Conservation (phyloP, 2,797 vertebrate species). For the Pyrocephalus nanus region DNA sequence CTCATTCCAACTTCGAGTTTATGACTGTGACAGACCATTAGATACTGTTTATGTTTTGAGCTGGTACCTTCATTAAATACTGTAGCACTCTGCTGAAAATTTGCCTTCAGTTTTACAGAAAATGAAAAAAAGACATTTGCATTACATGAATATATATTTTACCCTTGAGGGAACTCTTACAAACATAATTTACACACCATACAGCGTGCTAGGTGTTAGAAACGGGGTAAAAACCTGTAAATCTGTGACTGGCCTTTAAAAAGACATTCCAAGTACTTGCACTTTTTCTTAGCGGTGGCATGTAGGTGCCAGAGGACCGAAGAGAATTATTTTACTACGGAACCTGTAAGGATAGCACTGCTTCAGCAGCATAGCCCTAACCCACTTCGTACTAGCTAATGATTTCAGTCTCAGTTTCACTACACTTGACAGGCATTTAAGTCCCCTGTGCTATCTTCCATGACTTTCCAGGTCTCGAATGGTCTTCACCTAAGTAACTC, state of each 20-base stretch:
- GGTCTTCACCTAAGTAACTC: background rate
- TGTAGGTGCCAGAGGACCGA: background rate
- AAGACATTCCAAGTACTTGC: background rate
- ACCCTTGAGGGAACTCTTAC: background rate
- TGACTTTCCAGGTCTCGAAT: background rate
- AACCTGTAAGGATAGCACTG: background rate
- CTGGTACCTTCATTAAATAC: conserved; percentile 38
- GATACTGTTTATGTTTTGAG: conserved; percentile 29
- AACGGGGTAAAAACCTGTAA: background rate
- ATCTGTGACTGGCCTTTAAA: background rate
- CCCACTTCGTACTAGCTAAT: background rate
- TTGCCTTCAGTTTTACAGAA: conserved; percentile 22
- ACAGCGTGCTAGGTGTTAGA: background rate
- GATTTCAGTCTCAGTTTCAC: background rate
- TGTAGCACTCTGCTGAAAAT: conserved; percentile 24
- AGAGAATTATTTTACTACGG: background rate
- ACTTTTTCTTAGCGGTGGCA: background rate
- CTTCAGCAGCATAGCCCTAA: background rate
- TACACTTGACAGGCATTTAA: background rate
- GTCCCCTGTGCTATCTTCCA: background rate
- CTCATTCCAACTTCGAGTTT: conserved; percentile 7
- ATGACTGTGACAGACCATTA: conserved; percentile 19
- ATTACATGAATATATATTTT: conserved; percentile 44
- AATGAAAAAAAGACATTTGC: conserved; percentile 44
- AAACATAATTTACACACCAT: conserved; percentile 30